Evolutionary conservation across 2,797 vertebrate genomes (phyloP), one percentile per base, ranked within the genome.

Genomic region (Apogon talboti): DNA sequence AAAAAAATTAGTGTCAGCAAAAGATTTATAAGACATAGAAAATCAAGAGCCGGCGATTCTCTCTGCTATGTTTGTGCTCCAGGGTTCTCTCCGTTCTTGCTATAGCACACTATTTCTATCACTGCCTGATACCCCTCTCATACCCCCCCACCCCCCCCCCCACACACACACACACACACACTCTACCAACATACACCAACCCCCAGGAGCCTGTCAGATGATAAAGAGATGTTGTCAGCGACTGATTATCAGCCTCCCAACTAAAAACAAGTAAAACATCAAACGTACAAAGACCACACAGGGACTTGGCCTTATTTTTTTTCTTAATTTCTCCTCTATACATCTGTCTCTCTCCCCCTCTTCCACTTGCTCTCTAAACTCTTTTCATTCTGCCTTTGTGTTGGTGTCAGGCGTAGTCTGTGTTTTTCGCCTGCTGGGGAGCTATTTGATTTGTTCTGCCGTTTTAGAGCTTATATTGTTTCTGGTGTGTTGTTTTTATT

Each of bases 1-100:
- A 64, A 84, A 82, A 79, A 83, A 83, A 76, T 57, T 67, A 37
- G 79, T 82, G 90, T 92, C 91, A 89, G 90, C 90, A 88, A 88
- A 88, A 90, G 91, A 91, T 92, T 92, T 91, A 91, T 90, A 92
- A 83, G 85, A 89, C 83, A 84, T 47, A 81, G 75, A 80, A 86
- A 87, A 87, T 81, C 61, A 81, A 76, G 85, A 83, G 79, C 55
- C 11, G 61, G 78, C 65, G 57, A 85, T 90, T 88, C 84, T 81
- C 80, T 73, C 50, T 84, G 78, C 78, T 83, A 65, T 87, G 82
- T 90, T 91, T 90, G 81, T 76, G 90, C 91, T 92, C 64, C 75
- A 59, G 92, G 93, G 89, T 79, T 69, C 66, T 67, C 76, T 74
- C 64, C 81, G 71, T 76, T 85, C 75, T 78, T 16, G 5, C 74